Conservation (phyloP, 1,140 invertebrate genomes). For the Mamestra configurata region DNA sequence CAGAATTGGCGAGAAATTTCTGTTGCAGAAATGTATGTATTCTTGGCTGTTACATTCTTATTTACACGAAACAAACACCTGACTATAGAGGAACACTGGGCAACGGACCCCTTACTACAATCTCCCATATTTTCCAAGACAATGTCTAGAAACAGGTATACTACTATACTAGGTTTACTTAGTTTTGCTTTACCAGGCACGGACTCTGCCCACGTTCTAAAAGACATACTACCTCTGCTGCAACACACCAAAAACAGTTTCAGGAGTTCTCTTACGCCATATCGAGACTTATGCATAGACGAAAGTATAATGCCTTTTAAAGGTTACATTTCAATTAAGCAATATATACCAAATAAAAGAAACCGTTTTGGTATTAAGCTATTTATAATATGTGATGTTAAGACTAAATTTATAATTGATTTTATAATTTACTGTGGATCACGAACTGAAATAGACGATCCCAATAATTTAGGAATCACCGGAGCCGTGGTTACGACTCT, state of each 20-base stretch:
- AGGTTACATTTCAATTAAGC: no score
- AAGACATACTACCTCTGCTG: not conserved
- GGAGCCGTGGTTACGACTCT: no score
- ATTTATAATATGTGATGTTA: no score
- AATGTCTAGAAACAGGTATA: not conserved
- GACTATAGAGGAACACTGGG: not conserved
- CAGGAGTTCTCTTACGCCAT: no score
- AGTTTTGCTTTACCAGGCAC: not conserved
- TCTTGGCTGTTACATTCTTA: not conserved
- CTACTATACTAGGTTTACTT: slow-evolving; percentile 1
- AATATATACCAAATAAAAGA: no score
- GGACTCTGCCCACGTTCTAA: not conserved
- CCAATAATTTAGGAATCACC: no score
- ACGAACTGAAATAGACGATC: no score
- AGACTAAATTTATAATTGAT: no score
- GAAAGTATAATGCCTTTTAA: no score
- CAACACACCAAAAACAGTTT: not conserved
- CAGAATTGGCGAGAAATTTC: not conserved
- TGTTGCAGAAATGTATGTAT: not conserved
- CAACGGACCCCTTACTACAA: not conserved
- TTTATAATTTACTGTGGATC: no score
- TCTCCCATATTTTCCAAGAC: not conserved
- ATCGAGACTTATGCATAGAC: no score
- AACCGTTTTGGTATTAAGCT: no score
- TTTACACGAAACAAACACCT: not conserved